Evolutionary conservation across 2,888 invertebrate genomes (phyloP), one percentile per base, ranked within the genome.

Genomic region (Tetrapedia diversipes): DNA sequence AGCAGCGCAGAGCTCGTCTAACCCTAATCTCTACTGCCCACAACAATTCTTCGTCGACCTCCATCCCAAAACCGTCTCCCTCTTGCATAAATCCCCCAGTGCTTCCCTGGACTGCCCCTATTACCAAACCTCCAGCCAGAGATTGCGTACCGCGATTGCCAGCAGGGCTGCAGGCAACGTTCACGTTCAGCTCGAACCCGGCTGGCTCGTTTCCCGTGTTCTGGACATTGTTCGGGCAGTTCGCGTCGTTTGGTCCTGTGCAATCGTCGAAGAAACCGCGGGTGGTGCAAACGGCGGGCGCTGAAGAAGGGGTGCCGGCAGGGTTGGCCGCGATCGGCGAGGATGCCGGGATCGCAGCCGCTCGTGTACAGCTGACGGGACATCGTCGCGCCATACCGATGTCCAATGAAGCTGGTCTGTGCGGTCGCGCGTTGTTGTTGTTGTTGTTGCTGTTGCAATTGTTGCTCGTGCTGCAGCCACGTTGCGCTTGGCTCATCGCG

Each of bases 181-280:
- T 89, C 69, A 89, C 89, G 79, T 89, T 90, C 72, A 90, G 85
- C 83, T 90, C 86, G 83, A 89, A 90, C 83, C 91, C 89, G 80
- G 88, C 91, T 90, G 79, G 88, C 90, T 47, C 85, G 77, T 67
- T 90, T 85, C 61, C 69, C 86, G 89, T 43, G 41, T 71, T 59
- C 34, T 72, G 68, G 56, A 80, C 70, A 51, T 85, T 64, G 86
- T 49, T 65, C 41, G 39, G 86, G 90, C 27, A 90, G 88, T 80
- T 92, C 90, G 74, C 87, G 90, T 51, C 84, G 75, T 49, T 89
- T 65, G 82, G 63, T 8, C 64, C 57, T 10, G 64, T 37, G 67
- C 79, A 78, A 45, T 89, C 89, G 56, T 89, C 87, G 81, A 89
- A 88, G 73, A 90, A 90, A 37, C 85, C 85, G 51, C 84, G 79